Evolutionary conservation across 2,888 invertebrate genomes (phyloP).

Genomic region (Ceriagrion tenellum): DNA sequence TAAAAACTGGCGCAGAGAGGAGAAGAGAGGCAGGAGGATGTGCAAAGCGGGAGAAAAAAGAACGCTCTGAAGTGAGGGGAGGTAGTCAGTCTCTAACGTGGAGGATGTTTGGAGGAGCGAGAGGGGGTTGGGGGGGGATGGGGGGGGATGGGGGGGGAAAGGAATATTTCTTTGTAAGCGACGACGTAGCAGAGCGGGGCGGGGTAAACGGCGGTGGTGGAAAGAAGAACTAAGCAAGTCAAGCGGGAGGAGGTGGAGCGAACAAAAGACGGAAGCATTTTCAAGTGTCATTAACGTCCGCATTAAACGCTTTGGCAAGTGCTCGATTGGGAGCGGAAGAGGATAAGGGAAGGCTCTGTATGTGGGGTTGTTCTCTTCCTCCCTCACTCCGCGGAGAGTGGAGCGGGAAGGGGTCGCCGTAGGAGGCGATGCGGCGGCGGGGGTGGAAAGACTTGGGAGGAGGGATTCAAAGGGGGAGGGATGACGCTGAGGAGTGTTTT

Average conservation of each 20-base stretch:
- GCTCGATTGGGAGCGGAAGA: constrained; percentile 39
- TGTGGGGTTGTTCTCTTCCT: neutral
- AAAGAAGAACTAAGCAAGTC: neutral
- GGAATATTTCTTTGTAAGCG: neutral
- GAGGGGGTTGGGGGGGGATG: neutral
- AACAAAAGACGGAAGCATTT: constrained; percentile 61
- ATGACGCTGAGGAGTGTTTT: too few species aligned
- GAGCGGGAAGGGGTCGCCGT: neutral
- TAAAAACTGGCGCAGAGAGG: neutral
- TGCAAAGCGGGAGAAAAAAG: neutral
- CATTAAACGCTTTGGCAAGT: constrained; percentile 61
- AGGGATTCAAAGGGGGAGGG: too few species aligned
- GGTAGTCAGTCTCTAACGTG: neutral
- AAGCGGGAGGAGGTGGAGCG: neutral
- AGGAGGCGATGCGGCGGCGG: neutral
- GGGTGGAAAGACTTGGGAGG: neutral
- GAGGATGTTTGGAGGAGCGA: neutral
- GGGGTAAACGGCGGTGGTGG: neutral
- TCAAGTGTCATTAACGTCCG: constrained; percentile 56
- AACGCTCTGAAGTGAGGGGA: neutral
- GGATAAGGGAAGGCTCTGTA: neutral
- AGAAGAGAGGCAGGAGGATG: neutral
- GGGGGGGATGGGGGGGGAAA: neutral
- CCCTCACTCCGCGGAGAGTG: neutral
- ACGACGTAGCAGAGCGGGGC: neutral